Base-by-base conservation (phyloP, 2,797 vertebrate genomes). In the Rhabdomys pumilio region DNA sequence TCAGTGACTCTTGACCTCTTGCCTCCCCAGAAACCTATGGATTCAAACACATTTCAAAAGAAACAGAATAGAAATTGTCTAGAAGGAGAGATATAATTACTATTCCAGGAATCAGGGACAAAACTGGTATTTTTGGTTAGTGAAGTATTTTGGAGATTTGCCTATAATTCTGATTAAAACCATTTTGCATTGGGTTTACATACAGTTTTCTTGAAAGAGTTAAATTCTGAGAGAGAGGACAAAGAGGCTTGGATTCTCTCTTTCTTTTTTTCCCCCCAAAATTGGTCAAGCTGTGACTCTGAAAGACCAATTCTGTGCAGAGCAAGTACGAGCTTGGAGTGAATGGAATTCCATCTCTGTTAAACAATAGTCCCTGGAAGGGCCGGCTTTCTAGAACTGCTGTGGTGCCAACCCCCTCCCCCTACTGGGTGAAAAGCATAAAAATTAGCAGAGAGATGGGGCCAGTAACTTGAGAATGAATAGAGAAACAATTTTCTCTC, bases 401-500 rank as follows among this genome's bases (percentile, higher is more conserved):
- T 44, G 34, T 79, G 80, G 50, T 67, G 81, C 53, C 53, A 17
- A 17, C 29, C 47, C 59, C 15, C 44, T 88, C 83, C 83, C 88
- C 81, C 44, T 55, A n/a, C 29, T 93, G 53, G 81, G 57, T 44
- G 31, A n/a, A 89, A 55, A 94, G 57, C 63, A 41, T 22, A 65
- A 4, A 89, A 93, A 93, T 61, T 34, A 91, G 53, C 26, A n/a
- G 53, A 94, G 80, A 82, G 95, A 88, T n/a, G 94, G 87, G 47
- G 44, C 73, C 67, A 92, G 90, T 93, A 83, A 93, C 76, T 87
- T 94, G 87, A 95, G 84, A 97, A 96, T 92, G 53, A 57, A 93
- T 69, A 90, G 84, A 31, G 34, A 81, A 92, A 38, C 29, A 20
- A 50, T 80, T 63, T 91, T 79, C 80, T 86, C 76, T 83, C 38